Conservation (phyloP, 2,888 invertebrate genomes). For the Lydus trimaculatus region DNA sequence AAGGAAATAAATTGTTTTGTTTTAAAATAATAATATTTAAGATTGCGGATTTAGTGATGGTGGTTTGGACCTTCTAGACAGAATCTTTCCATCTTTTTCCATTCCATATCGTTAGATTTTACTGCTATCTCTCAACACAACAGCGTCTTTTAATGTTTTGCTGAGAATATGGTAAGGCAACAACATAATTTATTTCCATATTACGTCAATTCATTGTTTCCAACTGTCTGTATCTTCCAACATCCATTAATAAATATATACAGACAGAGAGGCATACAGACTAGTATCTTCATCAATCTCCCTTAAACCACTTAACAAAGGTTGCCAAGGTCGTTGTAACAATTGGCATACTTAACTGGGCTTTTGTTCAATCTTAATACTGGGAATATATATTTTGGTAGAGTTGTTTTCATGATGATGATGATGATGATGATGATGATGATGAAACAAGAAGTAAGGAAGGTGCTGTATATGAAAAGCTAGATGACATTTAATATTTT, state of each 20-base stretch:
- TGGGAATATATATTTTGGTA: constrained; percentile 13
- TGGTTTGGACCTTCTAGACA: neutral
- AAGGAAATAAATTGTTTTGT: constrained; percentile 14
- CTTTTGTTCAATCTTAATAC: constrained; percentile 33
- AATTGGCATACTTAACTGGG: constrained; percentile 37
- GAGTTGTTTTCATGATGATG: neutral
- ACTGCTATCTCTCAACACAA: neutral
- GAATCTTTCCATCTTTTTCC: neutral
- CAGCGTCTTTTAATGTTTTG: neutral
- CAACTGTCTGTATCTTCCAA: constrained; percentile 27
- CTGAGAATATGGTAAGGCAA: neutral
- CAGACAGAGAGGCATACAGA: constrained; percentile 8
- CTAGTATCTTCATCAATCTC: constrained; percentile 39
- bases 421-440: neutral
- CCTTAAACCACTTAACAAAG: constrained; percentile 40
- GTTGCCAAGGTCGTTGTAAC: constrained; percentile 33
- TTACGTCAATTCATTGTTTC: constrained; percentile 35
- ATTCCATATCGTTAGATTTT: neutral
- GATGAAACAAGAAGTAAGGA: neutral
- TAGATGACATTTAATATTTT: constrained; percentile 41
- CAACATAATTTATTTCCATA: constrained; percentile 33
- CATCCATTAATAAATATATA: constrained; percentile 34
- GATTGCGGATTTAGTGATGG: constrained; percentile 12
- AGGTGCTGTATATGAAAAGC: neutral
- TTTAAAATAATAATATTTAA: constrained; percentile 20